Percentiles rank a stretch among this genome's conserved stretches.
Evolutionary conservation across 1,140 invertebrate species (phyloP).

Genomic region (Sweltsa coloradensis): DNA sequence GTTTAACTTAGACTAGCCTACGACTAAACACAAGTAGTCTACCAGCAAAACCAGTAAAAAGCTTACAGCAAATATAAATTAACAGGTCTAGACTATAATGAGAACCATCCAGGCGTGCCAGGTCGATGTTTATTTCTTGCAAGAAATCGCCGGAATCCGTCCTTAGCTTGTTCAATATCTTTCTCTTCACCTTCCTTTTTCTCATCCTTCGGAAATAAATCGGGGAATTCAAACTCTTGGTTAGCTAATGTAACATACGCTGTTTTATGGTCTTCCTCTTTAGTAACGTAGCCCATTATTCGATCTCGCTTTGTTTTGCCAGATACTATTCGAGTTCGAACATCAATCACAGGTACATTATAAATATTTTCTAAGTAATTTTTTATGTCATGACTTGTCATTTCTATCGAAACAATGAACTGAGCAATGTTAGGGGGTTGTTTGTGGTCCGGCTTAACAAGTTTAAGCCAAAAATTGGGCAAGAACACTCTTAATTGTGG

Average conservation of each 20-base stretch:
- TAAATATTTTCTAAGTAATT: conserved; percentile 96
- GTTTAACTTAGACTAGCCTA: no score
- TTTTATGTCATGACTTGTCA: conserved; percentile 75
- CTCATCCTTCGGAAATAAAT: conserved; percentile 32
- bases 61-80: no score
- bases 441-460: conserved; percentile 47
- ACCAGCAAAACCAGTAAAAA: no score
- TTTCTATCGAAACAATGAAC: conserved; percentile 78
- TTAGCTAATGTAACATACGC: conserved; percentile 71
- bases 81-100: no score
- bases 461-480: conserved; percentile 91
- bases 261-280: conserved; percentile 74
- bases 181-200: conserved; percentile 36
- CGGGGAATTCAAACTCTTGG: conserved; percentile 40
- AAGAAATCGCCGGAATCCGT: conserved; percentile 31
- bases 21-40: no score
- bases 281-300: conserved; percentile 46
- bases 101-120: conserved; percentile 46
- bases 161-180: conserved; percentile 32
- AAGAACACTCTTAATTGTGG: conserved; percentile 81
- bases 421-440: conserved; percentile 63
- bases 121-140: conserved; percentile 35
- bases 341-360: conserved; percentile 57
- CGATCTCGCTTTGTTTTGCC: conserved; percentile 25
- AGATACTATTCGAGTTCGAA: conserved; percentile 52